Base-by-base conservation (phyloP, 2,888 invertebrate genomes). In the Platycnemis pennipes region DNA sequence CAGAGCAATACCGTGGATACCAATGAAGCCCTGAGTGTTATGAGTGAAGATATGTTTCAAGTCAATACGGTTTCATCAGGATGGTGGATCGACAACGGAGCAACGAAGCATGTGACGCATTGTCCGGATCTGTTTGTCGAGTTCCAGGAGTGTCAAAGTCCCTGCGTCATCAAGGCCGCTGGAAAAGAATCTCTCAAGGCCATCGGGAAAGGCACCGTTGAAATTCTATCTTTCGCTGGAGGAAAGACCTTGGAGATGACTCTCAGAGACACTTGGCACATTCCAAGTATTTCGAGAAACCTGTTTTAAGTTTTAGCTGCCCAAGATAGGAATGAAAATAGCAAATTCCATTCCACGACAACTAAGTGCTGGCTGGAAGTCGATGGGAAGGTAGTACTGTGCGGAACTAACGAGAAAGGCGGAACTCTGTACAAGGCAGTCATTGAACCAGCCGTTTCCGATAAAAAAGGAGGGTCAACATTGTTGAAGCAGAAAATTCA, bases 51-150 rank as follows among this genome's bases (percentile, higher is more conserved):
- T 86, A 94, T 94, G 53, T 94, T 26, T 87, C 31, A 53, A 46
- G 37, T 94, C 42, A 94, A 95, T 85, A 86, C 37, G 77, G 86
- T 94, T 95, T 88, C 95, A 94, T 46, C 53, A 31, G 95, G 94
- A 26, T 96, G 95, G 96, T 96, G 95, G 95, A 95, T 96, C 13
- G 96, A 96, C 94, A 96, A 96, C 94, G 96, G 95, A 45, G 96
- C 95, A 44, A 96, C 96, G 37, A 96, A 95, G 26, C 96, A 96
- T 94, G 95, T 96, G 53, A 95, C 95, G 8, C n/a, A n/a, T n/a
- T n/a, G n/a, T n/a, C n/a, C n/a, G n/a, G n/a, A n/a, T n/a, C n/a
- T n/a, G 95, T 95, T 94, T 94, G 95, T 95, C 49, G 94, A 56
- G 94, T 95, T 86, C 94, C 87, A 49, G 95, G 49, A 49, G 49